Conservation (phyloP, 2,113 vertebrate species). For the Melanerpes formicivorus region DNA sequence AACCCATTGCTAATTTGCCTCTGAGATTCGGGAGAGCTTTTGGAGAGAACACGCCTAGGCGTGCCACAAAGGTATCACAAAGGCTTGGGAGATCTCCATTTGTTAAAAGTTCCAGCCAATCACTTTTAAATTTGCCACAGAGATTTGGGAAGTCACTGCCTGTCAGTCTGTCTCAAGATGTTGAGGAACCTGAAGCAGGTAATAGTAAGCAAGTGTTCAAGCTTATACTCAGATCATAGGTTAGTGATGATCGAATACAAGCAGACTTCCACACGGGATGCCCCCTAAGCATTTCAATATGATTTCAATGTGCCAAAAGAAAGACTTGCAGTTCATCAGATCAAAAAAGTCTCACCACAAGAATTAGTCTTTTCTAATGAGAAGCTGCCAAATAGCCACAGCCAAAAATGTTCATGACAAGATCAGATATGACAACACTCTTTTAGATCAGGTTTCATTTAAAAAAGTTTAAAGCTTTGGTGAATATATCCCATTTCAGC, state of each 20-base stretch:
- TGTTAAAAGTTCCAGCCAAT: constrained; percentile 24
- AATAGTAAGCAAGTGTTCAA: constrained; percentile 20
- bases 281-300: neutral
- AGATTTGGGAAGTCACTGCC: constrained; percentile 55
- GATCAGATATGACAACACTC: neutral
- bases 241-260: neutral
- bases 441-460: neutral
- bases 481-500: neutral
- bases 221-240: neutral
- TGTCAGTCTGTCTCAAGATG: constrained; percentile 2
- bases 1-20: constrained; percentile 65
- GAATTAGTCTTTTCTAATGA: neutral
- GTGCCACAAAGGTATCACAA: constrained; percentile 38
- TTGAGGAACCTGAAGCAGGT: constrained; percentile 46
- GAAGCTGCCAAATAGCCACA: neutral
- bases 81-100: constrained; percentile 68
- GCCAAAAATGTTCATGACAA: neutral
- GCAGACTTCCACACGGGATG: neutral
- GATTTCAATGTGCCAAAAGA: neutral
- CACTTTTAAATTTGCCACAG: constrained; percentile 62
- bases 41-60: constrained; percentile 8
- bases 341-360: neutral
- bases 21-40: constrained; percentile 75
- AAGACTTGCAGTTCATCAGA: neutral
- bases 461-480: neutral